Conservation (phyloP, 2,888 invertebrate genomes). For the Drosophila koepferae region DNA sequence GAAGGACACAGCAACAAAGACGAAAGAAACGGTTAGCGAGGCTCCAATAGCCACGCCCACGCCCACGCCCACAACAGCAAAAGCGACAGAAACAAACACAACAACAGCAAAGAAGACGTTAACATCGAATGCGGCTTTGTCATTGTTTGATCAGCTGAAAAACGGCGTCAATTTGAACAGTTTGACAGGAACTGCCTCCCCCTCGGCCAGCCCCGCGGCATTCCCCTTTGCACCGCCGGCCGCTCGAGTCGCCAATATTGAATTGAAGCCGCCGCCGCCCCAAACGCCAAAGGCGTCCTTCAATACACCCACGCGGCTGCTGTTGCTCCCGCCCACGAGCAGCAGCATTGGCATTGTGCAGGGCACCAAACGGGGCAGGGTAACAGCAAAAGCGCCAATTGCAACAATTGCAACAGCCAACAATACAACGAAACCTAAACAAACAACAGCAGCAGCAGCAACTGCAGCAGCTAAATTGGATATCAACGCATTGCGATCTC, state of each 20-base stretch:
- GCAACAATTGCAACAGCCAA: slow-evolving; percentile 7
- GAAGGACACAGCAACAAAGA: slow-evolving; percentile 48
- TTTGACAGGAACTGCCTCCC: slow-evolving; percentile 54
- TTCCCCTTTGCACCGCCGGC: slow-evolving; percentile 27
- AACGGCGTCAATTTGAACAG: slow-evolving; percentile 81
- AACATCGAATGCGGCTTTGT: slow-evolving; percentile 69
- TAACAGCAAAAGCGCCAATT: slow-evolving; percentile 4
- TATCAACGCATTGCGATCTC: slow-evolving; percentile 72
- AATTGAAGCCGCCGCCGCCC: slow-evolving; percentile 64
- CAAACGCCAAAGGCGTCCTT: slow-evolving; percentile 47
- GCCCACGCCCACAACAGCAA: neutral
- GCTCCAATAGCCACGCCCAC: slow-evolving; percentile 16
- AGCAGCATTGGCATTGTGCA: slow-evolving; percentile 72
- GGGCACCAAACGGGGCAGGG: slow-evolving; percentile 66
- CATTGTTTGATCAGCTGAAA: slow-evolving; percentile 83
- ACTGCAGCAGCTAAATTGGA: slow-evolving; percentile 58
- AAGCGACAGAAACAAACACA: slow-evolving; percentile 30
- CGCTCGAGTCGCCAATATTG: slow-evolving; percentile 45
- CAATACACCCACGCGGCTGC: slow-evolving; percentile 48
- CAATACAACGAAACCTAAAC: slow-evolving; percentile 1
- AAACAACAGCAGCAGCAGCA: slow-evolving; percentile 1
- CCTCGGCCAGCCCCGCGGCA: neutral
- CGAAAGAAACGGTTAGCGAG: slow-evolving; percentile 43
- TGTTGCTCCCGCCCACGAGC: slow-evolving; percentile 45
- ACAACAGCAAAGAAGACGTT: slow-evolving; percentile 52